Evolutionary conservation across 2,113 vertebrate genomes (phyloP).

Genomic region (Andinoacara biseriatus): DNA sequence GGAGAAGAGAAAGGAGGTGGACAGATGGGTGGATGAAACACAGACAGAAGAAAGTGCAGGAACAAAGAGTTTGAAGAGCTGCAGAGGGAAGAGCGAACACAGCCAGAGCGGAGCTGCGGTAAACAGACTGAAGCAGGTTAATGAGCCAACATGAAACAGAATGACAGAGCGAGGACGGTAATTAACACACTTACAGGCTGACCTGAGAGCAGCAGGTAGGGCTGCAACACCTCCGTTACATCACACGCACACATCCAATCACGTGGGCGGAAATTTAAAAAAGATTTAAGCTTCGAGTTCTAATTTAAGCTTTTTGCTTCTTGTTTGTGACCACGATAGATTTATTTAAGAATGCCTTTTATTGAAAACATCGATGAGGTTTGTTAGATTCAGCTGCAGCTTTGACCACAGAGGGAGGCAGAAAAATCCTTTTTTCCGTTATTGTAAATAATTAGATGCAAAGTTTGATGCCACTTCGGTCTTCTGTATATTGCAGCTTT

Average conservation of each 20-base stretch:
- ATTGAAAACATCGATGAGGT: not conserved
- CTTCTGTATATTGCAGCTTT: rapidly evolving
- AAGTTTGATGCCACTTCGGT: rapidly evolving
- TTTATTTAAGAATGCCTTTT: not conserved
- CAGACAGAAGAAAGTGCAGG: slow-evolving; percentile 14
- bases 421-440: not conserved
- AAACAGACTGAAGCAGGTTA: slow-evolving; percentile 55
- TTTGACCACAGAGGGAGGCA: rapidly evolving
- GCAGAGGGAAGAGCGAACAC: not conserved
- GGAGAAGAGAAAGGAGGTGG: not conserved
- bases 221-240: not conserved
- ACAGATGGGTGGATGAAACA: slow-evolving; percentile 35
- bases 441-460: not conserved
- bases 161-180: slow-evolving; percentile 23
- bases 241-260: not conserved
- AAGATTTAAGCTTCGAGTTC: rapidly evolving
- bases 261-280: not conserved
- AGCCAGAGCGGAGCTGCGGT: not conserved
- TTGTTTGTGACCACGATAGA: not conserved
- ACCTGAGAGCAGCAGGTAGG: slow-evolving; percentile 36
- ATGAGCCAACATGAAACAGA: slow-evolving; percentile 48
- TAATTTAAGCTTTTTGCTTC: rapidly evolving
- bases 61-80: slow-evolving; percentile 27
- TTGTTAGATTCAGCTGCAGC: not conserved
- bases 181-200: slow-evolving; percentile 23